phyloP scores from a whole-genome alignment of 2,797 vertebrate species.

The Leptoclinus maculatus region DNA sequence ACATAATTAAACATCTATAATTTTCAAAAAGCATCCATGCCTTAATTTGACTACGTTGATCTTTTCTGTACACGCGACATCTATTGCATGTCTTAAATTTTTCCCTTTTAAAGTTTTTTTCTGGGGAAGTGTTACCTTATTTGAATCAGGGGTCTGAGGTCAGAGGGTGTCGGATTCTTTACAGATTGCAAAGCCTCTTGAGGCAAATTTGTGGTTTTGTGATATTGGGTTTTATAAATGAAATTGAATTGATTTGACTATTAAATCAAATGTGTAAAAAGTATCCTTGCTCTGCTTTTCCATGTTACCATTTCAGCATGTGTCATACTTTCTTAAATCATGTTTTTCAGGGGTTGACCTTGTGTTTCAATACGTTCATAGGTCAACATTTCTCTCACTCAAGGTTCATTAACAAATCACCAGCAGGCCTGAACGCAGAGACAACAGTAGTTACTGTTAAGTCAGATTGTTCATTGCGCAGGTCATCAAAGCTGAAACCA shows the following conservation, averaged over 20 bases:
- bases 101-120: background rate
- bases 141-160: background rate
- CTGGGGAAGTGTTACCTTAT: background rate
- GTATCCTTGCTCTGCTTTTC: background rate
- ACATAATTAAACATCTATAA: background rate
- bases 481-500: slow-evolving; percentile 56
- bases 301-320: background rate
- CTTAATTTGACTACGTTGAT: background rate
- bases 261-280: too few species aligned
- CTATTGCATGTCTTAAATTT: background rate
- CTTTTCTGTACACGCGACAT: background rate
- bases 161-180: background rate
- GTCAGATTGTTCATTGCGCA: slow-evolving; percentile 49
- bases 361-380: slow-evolving; percentile 1
- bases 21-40: background rate
- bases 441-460: slow-evolving; percentile 32
- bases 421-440: slow-evolving; percentile 30
- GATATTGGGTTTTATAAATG: background rate
- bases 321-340: background rate
- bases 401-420: slow-evolving; percentile 19
- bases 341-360: background rate
- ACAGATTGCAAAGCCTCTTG: background rate
- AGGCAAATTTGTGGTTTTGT: background rate
- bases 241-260: background rate
- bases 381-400: background rate